phyloP scores from a whole-genome alignment of 2,113 vertebrate genomes.

The zebrafish (Danio rerio) region DNA sequence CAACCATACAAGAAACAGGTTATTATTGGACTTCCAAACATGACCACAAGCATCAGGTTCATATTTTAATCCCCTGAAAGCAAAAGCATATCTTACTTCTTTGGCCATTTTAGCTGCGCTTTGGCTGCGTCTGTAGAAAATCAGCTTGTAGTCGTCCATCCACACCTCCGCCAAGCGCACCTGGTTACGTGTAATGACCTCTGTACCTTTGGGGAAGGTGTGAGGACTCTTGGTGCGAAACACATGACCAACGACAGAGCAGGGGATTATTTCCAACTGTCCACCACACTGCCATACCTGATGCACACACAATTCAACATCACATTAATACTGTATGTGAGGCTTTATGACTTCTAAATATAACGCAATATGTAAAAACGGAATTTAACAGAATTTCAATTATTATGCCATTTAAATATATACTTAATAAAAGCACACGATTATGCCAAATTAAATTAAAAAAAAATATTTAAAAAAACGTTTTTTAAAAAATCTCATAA shows the following conservation, averaged over 20 bases:
- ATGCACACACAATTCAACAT: background rate
- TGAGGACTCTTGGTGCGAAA: slow-evolving; percentile 97
- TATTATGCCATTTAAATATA: too few species aligned
- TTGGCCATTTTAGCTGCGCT: slow-evolving; percentile 85
- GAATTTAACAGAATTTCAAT: too few species aligned
- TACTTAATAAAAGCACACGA: too few species aligned
- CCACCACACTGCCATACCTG: slow-evolving; percentile 97
- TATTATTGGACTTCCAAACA: too few species aligned
- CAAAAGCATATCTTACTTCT: slow-evolving; percentile 75
- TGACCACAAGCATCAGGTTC: background rate
- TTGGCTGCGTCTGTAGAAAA: slow-evolving; percentile 90
- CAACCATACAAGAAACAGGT: slow-evolving; percentile 40
- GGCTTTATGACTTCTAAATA: too few species aligned
- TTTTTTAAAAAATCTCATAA: too few species aligned
- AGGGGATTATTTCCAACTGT: slow-evolving; percentile 92
- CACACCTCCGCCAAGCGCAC: slow-evolving; percentile 97
- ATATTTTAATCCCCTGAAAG: background rate
- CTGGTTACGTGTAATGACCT: slow-evolving; percentile 92
- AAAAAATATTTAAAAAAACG: too few species aligned
- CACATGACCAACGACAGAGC: slow-evolving; percentile 94
- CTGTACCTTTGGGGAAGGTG: slow-evolving; percentile 92
- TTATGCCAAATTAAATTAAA: too few species aligned
- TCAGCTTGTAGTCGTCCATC: slow-evolving; percentile 92
- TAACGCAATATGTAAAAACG: too few species aligned
- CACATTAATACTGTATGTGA: background rate